Conservation (phyloP, 1,140 invertebrate species). For the Neotoxoptera formosana region DNA sequence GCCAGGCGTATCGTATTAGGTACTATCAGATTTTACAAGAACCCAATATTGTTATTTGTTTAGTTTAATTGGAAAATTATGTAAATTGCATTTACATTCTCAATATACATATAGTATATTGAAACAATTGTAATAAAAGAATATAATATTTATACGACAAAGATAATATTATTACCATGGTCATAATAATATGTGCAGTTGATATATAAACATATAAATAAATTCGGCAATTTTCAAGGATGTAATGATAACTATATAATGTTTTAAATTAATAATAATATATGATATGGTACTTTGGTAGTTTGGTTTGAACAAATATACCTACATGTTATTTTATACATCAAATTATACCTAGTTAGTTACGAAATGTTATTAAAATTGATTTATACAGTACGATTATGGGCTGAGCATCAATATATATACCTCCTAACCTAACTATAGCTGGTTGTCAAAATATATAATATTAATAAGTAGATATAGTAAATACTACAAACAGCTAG, state of each 20-base stretch:
- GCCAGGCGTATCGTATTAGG: too few relatives aligned
- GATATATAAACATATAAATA: not conserved
- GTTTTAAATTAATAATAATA: too few relatives aligned
- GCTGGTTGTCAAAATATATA: not conserved
- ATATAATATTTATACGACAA: not conserved
- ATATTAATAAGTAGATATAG: not conserved
- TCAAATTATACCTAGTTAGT: not conserved
- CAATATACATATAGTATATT: not conserved
- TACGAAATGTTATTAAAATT: not conserved
- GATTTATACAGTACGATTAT: not conserved
- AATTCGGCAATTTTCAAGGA: not conserved
- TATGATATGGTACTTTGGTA: too few relatives aligned
- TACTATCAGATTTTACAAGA: not conserved
- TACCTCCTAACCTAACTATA: not conserved
- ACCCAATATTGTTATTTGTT: not conserved
- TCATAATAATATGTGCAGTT: not conserved
- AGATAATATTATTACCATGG: not conserved
- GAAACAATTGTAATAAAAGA: not conserved
- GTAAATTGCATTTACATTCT: not conserved
- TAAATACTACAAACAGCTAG: not conserved
- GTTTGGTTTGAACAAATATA: not conserved
- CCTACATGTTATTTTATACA: not conserved
- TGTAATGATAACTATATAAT: not conserved
- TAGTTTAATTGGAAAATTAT: not conserved
- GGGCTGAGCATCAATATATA: not conserved